A percentile compares a stretch with the other conserved stretches of the same genome.
These are phyloP conservation scores for Antheraea assamensis DNA, from an alignment of 2,888 invertebrate species.

Conservation along the genomic window DNA sequence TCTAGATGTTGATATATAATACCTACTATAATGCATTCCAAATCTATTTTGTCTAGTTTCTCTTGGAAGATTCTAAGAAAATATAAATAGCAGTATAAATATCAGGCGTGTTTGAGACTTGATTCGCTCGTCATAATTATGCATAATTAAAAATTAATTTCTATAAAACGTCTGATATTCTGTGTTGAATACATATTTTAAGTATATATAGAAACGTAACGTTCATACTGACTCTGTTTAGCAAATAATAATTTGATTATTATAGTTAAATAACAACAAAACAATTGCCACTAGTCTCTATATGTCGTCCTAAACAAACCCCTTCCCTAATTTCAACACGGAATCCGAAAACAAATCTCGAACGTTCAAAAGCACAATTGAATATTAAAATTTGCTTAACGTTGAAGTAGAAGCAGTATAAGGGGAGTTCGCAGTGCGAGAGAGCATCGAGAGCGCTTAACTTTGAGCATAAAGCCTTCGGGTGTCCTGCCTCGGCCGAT, in stretches of 20 bases:
- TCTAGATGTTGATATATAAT: too few relatives aligned
- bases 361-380: conserved; percentile 70
- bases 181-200: too few relatives aligned
- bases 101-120: too few relatives aligned
- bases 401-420: conserved; percentile 63
- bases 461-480: conserved; percentile 74
- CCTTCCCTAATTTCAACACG: conserved; percentile 16
- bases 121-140: too few relatives aligned
- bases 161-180: too few relatives aligned
- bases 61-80: too few relatives aligned
- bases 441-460: conserved; percentile 69
- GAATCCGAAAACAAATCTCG: conserved; percentile 21
- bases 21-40: too few relatives aligned
- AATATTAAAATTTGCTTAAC: conserved; percentile 81
- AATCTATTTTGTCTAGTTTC: too few relatives aligned
- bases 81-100: too few relatives aligned
- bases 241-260: not conserved
- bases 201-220: not conserved
- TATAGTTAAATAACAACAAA: not conserved
- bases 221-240: not conserved
- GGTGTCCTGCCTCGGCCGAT: conserved; percentile 74
- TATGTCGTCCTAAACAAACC: conserved; percentile 2
- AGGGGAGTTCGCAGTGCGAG: conserved; percentile 61
- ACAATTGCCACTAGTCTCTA: not conserved
- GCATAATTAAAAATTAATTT: too few relatives aligned